Percentiles rank a stretch among this genome's conserved stretches.
Conservation (phyloP, 2,888 invertebrate species). For the Hermodice carunculata region DNA sequence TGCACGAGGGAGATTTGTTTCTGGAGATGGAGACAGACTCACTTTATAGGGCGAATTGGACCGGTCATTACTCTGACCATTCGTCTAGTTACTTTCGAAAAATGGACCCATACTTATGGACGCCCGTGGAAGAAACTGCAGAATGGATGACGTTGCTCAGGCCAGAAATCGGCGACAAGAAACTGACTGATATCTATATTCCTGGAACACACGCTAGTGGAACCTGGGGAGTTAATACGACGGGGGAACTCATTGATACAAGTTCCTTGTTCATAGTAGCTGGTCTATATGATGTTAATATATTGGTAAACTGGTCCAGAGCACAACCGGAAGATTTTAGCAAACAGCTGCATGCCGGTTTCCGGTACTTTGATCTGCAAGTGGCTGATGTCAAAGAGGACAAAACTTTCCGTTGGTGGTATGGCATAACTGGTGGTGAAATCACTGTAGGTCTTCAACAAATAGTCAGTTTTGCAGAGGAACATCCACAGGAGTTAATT, state of each 20-base stretch:
- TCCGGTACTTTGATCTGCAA: constrained; percentile 12
- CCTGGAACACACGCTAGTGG: constrained; percentile 5
- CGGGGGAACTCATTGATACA: background rate
- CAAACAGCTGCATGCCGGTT: constrained; percentile 8
- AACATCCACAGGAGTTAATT: constrained; percentile 3
- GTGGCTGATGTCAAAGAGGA: constrained; percentile 7
- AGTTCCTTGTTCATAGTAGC: background rate
- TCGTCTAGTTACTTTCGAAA: no score
- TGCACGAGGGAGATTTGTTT: no score
- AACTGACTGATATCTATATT: constrained; percentile 5
- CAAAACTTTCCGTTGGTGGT: constrained; percentile 20
- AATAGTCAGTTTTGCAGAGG: background rate
- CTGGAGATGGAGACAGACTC: no score
- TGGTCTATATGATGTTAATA: background rate
- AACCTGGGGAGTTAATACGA: background rate
- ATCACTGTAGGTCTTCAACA: background rate
- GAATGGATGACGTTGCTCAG: constrained; percentile 10
- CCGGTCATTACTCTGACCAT: no score
- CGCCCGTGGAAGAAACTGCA: no score
- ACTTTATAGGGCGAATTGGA: no score
- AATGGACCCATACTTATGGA: no score
- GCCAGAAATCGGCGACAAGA: background rate
- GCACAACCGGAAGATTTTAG: background rate
- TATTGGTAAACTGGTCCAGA: constrained; percentile 16
- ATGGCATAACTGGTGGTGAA: background rate